Conservation (phyloP, 2,888 invertebrate genomes). For the Tortrix viridana region DNA sequence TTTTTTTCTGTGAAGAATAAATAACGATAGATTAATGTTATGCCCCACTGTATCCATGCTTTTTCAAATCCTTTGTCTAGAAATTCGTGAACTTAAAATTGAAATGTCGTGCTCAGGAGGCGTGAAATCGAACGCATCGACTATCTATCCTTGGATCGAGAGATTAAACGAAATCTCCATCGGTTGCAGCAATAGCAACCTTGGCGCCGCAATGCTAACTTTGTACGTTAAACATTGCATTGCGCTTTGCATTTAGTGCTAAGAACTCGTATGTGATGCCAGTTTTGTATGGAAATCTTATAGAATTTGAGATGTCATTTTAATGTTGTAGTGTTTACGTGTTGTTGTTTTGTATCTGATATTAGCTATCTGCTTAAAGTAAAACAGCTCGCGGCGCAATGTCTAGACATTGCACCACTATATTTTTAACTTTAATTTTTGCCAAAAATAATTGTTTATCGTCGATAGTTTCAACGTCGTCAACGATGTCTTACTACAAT, state of each 20-base stretch:
- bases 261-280: too few species aligned
- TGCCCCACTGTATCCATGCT: neutral
- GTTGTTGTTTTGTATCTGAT: neutral
- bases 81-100: conserved; percentile 29
- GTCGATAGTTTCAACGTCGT: too few species aligned
- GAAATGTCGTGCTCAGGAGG: conserved; percentile 39
- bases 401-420: too few species aligned
- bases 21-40: neutral
- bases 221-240: conserved; percentile 28
- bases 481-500: too few species aligned
- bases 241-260: conserved; percentile 21
- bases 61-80: neutral
- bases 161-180: conserved; percentile 60
- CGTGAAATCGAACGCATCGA: conserved; percentile 48
- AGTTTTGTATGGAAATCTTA: too few species aligned
- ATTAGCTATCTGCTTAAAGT: neutral
- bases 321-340: conserved; percentile 19
- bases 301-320: conserved; percentile 17
- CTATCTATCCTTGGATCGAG: conserved; percentile 61
- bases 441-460: too few species aligned
- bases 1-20: neutral
- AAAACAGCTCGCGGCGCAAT: neutral
- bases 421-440: too few species aligned
- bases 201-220: conserved; percentile 46
- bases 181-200: conserved; percentile 53